A percentile compares a stretch with the other conserved stretches of the same genome.
These are phyloP conservation scores for Rhadinocentrus ornatus DNA, from an alignment of 2,797 vertebrate genomes.

Conservation along the genomic window DNA sequence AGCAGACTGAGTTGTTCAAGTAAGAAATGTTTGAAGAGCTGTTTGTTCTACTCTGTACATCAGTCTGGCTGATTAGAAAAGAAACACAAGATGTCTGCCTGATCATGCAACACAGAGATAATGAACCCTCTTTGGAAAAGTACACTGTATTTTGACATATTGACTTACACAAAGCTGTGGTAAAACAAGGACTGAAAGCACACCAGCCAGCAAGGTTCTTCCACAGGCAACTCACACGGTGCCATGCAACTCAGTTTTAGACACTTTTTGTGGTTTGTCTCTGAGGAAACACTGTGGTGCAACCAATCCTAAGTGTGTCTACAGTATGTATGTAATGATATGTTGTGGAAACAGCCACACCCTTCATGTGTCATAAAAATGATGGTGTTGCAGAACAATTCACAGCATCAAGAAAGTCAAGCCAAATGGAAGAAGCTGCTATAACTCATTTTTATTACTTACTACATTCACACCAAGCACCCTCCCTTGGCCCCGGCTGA, in stretches of 20 bases:
- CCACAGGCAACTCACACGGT: slow-evolving; percentile 46
- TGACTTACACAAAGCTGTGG: slow-evolving; percentile 51
- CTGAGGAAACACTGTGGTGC: slow-evolving; percentile 55
- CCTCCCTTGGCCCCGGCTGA: slow-evolving; percentile 34
- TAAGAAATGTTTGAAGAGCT: slow-evolving; percentile 29
- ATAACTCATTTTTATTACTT: slow-evolving; percentile 25
- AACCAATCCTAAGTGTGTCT: slow-evolving; percentile 30
- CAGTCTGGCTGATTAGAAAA: slow-evolving; percentile 35
- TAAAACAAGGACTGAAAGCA: slow-evolving; percentile 63
- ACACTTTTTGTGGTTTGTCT: slow-evolving; percentile 22
- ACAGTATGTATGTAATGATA: slow-evolving; percentile 6
- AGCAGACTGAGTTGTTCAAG: slow-evolving; percentile 28
- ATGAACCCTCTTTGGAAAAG: slow-evolving; percentile 49
- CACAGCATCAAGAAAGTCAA: slow-evolving; percentile 19
- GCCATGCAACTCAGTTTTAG: slow-evolving; percentile 38
- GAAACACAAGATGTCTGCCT: slow-evolving; percentile 44
- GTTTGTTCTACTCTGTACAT: slow-evolving; percentile 28
- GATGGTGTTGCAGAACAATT: slow-evolving; percentile 36
- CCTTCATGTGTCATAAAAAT: slow-evolving; percentile 27
- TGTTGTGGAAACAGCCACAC: slow-evolving; percentile 44
- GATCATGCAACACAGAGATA: slow-evolving; percentile 58
- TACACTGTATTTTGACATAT: slow-evolving; percentile 52
- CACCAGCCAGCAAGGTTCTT: slow-evolving; percentile 58
- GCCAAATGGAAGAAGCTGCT: slow-evolving; percentile 64
- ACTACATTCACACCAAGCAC: slow-evolving; percentile 59